A percentile compares a stretch with the other conserved stretches of the same genome.
phyloP scores from a whole-genome alignment of 1,140 invertebrate genomes.

The Lordiphosa stackelbergi region DNA sequence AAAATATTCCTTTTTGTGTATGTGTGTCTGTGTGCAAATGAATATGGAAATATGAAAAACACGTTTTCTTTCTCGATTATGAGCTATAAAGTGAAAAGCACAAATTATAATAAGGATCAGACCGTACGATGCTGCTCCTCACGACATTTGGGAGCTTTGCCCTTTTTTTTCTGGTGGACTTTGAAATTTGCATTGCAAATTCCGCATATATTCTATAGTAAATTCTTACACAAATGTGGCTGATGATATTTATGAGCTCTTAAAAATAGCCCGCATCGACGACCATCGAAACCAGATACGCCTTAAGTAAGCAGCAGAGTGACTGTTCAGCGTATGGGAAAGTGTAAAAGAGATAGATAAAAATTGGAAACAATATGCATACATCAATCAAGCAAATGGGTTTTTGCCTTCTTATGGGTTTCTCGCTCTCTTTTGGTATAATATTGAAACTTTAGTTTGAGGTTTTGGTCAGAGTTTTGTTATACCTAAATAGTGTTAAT shows the following conservation, averaged over 20 bases:
- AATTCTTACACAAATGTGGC: constrained; percentile 17
- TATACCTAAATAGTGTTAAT: constrained; percentile 8
- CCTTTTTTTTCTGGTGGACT: constrained; percentile 2
- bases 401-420: constrained; percentile 5
- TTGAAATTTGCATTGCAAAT: constrained; percentile 54
- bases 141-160: constrained; percentile 16
- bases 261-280: constrained; percentile 39
- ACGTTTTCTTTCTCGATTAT: constrained; percentile 42
- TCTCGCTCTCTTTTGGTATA: constrained; percentile 12
- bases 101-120: constrained; percentile 49
- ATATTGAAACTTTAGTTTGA: constrained; percentile 27
- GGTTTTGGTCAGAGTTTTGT: background rate
- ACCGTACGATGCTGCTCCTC: constrained; percentile 18
- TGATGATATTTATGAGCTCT: constrained; percentile 55
- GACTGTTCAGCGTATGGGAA: constrained; percentile 28
- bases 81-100: constrained; percentile 56
- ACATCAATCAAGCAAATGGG: constrained; percentile 45
- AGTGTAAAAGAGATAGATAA: constrained; percentile 51
- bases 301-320: constrained; percentile 7
- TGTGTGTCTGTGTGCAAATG: constrained; percentile 41
- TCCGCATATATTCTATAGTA: constrained; percentile 15
- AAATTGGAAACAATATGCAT: constrained; percentile 29
- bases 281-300: constrained; percentile 44
- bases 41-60: constrained; percentile 67
- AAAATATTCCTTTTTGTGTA: constrained; percentile 23